These are phyloP conservation scores for Psammodynastes pulverulentus DNA, from an alignment of 2,113 vertebrate species.

Conservation along the genomic window DNA sequence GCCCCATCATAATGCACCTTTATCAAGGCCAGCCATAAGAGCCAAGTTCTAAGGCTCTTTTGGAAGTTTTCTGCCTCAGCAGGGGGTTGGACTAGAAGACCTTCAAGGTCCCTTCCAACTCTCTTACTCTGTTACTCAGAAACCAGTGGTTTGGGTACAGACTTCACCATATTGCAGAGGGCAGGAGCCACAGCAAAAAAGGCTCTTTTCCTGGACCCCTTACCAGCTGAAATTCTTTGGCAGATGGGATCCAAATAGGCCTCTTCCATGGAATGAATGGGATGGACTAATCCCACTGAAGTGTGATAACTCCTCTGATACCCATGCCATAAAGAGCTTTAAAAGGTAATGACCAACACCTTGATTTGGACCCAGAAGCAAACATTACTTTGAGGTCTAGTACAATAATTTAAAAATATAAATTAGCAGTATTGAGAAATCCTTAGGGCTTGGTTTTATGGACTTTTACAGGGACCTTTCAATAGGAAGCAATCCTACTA, in stretches of 20 bases:
- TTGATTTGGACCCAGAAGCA: background rate
- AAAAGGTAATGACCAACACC: background rate
- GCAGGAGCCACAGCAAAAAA: too few species aligned
- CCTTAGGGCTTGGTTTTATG: background rate
- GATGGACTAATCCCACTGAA: background rate
- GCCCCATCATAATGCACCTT: too few species aligned
- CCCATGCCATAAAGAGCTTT: background rate
- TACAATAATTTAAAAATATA: background rate
- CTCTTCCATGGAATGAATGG: background rate
- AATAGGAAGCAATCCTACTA: background rate
- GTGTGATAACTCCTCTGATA: background rate
- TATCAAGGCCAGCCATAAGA: too few species aligned
- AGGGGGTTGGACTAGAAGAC: too few species aligned
- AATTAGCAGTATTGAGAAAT: background rate
- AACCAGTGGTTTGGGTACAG: too few species aligned
- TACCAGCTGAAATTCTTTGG: background rate
- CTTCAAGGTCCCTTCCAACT: too few species aligned
- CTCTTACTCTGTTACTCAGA: too few species aligned
- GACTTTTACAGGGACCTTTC: background rate
- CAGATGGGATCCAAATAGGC: background rate
- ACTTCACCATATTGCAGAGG: too few species aligned
- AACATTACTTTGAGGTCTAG: background rate
- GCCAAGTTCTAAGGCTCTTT: too few species aligned
- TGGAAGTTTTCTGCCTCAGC: too few species aligned
- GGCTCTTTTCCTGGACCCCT: background rate